phyloP scores from a whole-genome alignment of 2,888 invertebrate genomes.

The Pteria penguin region DNA sequence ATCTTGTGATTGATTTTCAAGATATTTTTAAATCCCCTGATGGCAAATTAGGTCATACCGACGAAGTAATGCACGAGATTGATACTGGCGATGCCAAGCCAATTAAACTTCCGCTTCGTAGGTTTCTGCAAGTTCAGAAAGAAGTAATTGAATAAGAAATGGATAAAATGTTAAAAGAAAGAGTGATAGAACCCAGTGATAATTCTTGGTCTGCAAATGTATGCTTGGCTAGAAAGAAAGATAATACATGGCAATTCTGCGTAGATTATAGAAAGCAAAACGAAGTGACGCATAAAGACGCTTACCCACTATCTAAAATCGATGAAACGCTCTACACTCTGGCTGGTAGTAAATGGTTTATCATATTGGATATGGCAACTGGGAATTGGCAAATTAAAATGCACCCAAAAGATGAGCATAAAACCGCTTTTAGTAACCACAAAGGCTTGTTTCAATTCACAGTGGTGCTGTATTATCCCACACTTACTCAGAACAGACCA shows the following conservation, averaged over 20 bases:
- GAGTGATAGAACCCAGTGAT: neutral
- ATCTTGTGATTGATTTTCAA: too few species aligned
- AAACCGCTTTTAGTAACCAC: too few species aligned
- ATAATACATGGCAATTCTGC: too few species aligned
- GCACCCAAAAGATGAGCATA: too few species aligned
- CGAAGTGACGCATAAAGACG: too few species aligned
- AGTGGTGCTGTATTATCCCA: slow-evolving; percentile 2
- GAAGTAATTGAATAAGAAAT: too few species aligned
- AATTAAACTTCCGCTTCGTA: neutral
- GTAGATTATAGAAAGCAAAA: too few species aligned
- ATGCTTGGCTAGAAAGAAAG: too few species aligned
- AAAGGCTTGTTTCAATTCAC: too few species aligned
- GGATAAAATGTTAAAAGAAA: neutral
- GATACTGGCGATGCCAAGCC: slow-evolving; percentile 1
- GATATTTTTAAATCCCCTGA: too few species aligned
- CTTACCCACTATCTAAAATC: neutral
- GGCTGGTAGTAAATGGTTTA: neutral
- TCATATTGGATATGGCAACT: neutral
- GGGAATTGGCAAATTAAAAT: slow-evolving; percentile 12
- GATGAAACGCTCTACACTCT: neutral
- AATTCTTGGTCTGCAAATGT: neutral
- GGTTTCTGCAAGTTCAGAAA: neutral
- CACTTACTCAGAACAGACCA: slow-evolving; percentile 29
- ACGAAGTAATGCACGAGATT: too few species aligned
- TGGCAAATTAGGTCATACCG: too few species aligned